Percentiles rank a stretch among this genome's conserved stretches.
phyloP scores from a whole-genome alignment of 1,140 invertebrate species.

The Lethocerus indicus region DNA sequence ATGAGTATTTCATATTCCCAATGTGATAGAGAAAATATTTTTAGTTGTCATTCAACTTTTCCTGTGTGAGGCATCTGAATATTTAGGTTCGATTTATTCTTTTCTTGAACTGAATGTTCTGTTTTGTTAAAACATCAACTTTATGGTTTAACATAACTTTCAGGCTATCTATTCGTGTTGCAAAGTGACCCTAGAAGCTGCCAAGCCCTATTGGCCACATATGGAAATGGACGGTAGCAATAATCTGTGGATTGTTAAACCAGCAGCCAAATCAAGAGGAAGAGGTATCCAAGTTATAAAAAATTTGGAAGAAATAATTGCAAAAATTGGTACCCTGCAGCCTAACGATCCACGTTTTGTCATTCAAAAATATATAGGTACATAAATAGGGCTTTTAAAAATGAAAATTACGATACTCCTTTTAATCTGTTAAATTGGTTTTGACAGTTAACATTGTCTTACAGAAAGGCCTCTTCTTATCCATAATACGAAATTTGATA shows the following conservation, averaged over 20 bases:
- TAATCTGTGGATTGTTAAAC: conserved; percentile 92
- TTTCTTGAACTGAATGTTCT: too few species aligned
- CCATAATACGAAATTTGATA: conserved; percentile 86
- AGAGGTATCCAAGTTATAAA: conserved; percentile 76
- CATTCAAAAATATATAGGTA: conserved; percentile 90
- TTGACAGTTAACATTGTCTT: conserved; percentile 15
- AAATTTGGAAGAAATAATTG: conserved; percentile 68
- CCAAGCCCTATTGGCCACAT: conserved; percentile 58
- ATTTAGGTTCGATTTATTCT: too few species aligned
- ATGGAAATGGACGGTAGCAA: conserved; percentile 61
- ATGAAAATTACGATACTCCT: background rate
- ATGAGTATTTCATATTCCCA: too few species aligned
- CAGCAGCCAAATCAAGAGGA: conserved; percentile 81
- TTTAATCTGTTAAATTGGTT: background rate
- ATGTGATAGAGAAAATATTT: too few species aligned
- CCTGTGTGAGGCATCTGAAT: background rate
- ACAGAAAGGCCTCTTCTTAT: conserved; percentile 68
- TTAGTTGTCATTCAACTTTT: background rate
- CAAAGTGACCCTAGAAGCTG: conserved; percentile 34
- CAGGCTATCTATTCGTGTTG: conserved; percentile 29
- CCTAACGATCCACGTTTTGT: conserved; percentile 65
- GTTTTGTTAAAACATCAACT: too few species aligned
- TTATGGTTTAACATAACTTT: too few species aligned
- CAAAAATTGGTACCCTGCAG: conserved; percentile 30
- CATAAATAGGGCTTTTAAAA: conserved; percentile 12